Evolutionary conservation across 2,113 vertebrate genomes (phyloP).

Genomic region (Colius striatus): DNA sequence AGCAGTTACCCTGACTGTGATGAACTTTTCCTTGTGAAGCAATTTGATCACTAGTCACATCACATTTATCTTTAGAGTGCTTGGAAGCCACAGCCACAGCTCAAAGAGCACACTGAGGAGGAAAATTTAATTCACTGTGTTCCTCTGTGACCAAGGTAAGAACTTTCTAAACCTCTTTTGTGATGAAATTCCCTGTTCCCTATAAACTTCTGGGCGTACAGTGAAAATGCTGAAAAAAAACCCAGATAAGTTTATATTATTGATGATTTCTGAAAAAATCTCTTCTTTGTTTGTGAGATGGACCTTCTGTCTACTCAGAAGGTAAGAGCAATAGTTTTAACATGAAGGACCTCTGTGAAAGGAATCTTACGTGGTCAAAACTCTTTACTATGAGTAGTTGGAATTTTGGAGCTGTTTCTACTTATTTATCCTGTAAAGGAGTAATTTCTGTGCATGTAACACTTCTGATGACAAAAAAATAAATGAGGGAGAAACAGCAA

Average conservation of each 20-base stretch:
- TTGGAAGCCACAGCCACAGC: background rate
- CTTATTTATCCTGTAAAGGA: background rate
- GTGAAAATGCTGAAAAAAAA: background rate
- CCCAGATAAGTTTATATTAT: background rate
- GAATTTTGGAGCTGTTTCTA: background rate
- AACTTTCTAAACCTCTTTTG: background rate
- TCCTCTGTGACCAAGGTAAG: background rate
- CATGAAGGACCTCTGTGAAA: background rate
- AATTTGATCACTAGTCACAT: background rate
- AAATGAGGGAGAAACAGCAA: background rate
- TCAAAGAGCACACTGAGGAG: background rate
- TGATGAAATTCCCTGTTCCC: background rate
- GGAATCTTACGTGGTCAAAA: background rate
- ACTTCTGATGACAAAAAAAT: background rate
- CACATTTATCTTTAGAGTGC: background rate
- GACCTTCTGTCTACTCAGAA: background rate
- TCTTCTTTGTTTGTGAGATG: background rate
- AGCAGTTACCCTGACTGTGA: conserved; percentile 15
- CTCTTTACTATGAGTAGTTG: background rate
- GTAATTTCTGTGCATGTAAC: background rate
- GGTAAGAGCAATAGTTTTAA: background rate
- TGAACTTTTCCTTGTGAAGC: conserved; percentile 17
- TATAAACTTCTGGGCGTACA: background rate
- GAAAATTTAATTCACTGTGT: background rate
- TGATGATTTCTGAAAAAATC: background rate